Conservation (phyloP, 1,140 invertebrate species). For the Diprion similis region DNA sequence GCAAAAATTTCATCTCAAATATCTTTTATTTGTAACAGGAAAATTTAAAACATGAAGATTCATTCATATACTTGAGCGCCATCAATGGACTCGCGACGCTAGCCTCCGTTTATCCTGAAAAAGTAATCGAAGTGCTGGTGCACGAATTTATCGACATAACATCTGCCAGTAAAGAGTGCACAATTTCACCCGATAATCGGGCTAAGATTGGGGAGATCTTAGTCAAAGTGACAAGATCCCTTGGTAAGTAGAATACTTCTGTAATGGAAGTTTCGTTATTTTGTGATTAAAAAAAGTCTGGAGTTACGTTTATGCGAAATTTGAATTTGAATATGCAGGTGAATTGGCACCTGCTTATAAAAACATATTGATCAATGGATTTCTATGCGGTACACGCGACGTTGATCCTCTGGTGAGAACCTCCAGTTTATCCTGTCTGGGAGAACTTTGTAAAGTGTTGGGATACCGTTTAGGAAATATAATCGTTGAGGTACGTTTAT, state of each 20-base stretch:
- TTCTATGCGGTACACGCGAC: constrained; percentile 74
- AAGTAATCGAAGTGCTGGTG: constrained; percentile 71
- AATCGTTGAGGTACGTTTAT: constrained; percentile 71
- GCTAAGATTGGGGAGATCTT: constrained; percentile 86
- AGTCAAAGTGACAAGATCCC: constrained; percentile 72
- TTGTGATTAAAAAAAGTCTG: constrained; percentile 18
- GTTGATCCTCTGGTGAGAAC: constrained; percentile 77
- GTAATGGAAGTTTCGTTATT: constrained; percentile 20
- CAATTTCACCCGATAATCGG: constrained; percentile 67
- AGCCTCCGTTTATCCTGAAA: constrained; percentile 69
- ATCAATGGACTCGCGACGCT: constrained; percentile 78
- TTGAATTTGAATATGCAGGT: constrained; percentile 62
- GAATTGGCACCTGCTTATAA: constrained; percentile 78
- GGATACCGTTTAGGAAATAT: constrained; percentile 76
- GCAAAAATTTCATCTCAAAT: not conserved
- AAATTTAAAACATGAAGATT: constrained; percentile 80
- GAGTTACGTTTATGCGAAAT: constrained; percentile 10
- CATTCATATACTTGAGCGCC: constrained; percentile 82
- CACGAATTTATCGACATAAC: constrained; percentile 65
- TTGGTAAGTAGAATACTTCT: constrained; percentile 66
- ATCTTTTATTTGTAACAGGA: constrained; percentile 62
- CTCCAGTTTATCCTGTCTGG: constrained; percentile 85
- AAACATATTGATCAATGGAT: constrained; percentile 74
- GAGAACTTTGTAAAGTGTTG: constrained; percentile 80
- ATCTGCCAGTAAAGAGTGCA: constrained; percentile 44